A percentile compares a stretch with the other conserved stretches of the same genome.
Conservation (phyloP, 1,140 invertebrate genomes). For the Capitella teleta region DNA sequence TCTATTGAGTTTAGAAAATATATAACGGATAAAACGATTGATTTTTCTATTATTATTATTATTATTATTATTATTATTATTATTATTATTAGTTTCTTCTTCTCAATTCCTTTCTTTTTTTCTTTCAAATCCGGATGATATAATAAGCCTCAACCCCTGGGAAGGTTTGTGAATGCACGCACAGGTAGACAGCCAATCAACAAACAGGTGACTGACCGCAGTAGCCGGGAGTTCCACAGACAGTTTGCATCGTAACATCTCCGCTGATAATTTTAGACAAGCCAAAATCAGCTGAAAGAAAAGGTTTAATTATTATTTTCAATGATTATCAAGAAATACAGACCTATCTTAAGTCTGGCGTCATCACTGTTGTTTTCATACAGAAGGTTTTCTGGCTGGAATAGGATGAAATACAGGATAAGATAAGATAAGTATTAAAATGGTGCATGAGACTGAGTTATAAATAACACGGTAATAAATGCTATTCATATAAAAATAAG, state of each 20-base stretch:
- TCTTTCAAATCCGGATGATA: no score
- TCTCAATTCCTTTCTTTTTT: no score
- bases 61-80: no score
- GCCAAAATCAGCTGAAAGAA: conserved; percentile 42
- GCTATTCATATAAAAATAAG: background rate
- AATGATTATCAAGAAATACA: conserved; percentile 4
- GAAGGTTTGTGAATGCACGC: no score
- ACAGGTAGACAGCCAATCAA: no score
- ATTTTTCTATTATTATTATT: no score
- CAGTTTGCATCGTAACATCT: conserved; percentile 34
- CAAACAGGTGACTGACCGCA: background rate
- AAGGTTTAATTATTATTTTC: background rate
- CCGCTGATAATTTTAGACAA: conserved; percentile 36
- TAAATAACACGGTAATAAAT: background rate
- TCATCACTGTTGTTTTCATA: conserved; percentile 41
- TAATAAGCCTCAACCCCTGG: no score
- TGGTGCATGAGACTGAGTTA: background rate
- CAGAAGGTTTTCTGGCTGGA: conserved; percentile 45
- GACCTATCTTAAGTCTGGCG: conserved; percentile 41
- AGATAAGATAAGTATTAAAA: background rate
- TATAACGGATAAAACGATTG: no score
- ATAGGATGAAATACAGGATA: background rate
- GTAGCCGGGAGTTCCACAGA: conserved; percentile 36
- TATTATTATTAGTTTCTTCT: no score
- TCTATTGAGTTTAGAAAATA: no score